Evolutionary conservation across 2,888 invertebrate genomes (phyloP), one percentile per base, ranked within the genome.

Genomic region (Eulithis testata): DNA sequence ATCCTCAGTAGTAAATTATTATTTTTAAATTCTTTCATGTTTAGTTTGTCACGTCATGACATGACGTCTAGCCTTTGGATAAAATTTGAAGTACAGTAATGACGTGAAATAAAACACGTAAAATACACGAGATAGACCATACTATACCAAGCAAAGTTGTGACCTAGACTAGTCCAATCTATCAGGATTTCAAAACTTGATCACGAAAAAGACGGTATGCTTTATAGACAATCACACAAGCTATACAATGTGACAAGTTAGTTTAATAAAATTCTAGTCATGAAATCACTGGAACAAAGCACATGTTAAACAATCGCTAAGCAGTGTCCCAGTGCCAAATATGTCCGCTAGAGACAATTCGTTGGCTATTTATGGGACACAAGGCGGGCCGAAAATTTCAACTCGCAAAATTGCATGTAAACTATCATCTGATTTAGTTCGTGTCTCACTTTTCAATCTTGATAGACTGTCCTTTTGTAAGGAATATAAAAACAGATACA

Each of bases 281-380:
- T 82, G 86, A 70, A 80, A 76, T 77, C 77, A 73, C 73, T 75
- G 77, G 79, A 79, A 81, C 81, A 87, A 89, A 69, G 88, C 86
- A 87, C 90, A 87, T 82, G 88, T 87, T 90, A 87, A 89, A 90
- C 89, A 87, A 90, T 88, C 83, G 84, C 75, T 83, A 85, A 86
- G 89, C 86, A 84, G 75, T 81, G 79, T 76, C 74, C 80, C 87
- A 79, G 87, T 91, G 91, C 92, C 92, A 92, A 92, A 93, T 90
- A 90, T 86, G 91, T 85, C 77, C 74, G 80, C 76, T 77, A 68
- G 79, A 85, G 86, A 87, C 90, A 86, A 88, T 89, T 89, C 85
- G 84, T 79, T 66, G 70, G 55, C 90, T 90, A 74, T 89, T 87
- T 90, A 89, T 75, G 89, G 90, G 71, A 73, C 78, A 86, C 86